Conservation (phyloP, 1,140 invertebrate genomes). For the Dolichoris vasculosae region DNA sequence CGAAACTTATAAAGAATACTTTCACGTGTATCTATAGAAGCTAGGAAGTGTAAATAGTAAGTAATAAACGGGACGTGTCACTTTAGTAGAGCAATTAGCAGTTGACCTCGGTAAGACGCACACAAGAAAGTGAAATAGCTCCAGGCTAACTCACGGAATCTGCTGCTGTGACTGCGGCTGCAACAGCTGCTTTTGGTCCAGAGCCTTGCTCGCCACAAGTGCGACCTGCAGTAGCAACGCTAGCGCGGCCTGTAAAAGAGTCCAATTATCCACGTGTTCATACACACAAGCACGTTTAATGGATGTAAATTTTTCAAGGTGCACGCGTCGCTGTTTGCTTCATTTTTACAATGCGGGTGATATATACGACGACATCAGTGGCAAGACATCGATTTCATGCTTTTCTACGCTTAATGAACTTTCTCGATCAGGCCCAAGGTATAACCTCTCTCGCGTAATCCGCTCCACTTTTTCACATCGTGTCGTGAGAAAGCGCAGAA, state of each 20-base stretch:
- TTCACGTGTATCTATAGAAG: neutral
- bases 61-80: constrained; percentile 34
- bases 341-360: neutral
- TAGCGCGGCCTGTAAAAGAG: constrained; percentile 67
- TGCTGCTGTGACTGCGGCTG: constrained; percentile 63
- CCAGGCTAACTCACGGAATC: constrained; percentile 63
- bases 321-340: neutral
- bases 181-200: constrained; percentile 65
- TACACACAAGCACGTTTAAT: neutral
- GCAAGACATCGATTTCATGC: constrained; percentile 18
- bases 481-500: constrained; percentile 40
- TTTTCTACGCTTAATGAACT: constrained; percentile 47
- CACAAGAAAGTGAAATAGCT: constrained; percentile 38
- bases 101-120: neutral
- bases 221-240: constrained; percentile 71
- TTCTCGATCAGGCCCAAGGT: constrained; percentile 37
- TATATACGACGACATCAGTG: neutral
- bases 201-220: constrained; percentile 71
- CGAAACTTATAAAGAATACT: constrained; percentile 17
- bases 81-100: constrained; percentile 44
- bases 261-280: constrained; percentile 21
- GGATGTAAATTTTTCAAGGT: neutral
- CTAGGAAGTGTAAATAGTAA: neutral
- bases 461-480: constrained; percentile 45
- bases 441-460: constrained; percentile 39